Evolutionary conservation across 1,140 invertebrate species (phyloP).

Genomic region (Trypoxylus dichotomus): DNA sequence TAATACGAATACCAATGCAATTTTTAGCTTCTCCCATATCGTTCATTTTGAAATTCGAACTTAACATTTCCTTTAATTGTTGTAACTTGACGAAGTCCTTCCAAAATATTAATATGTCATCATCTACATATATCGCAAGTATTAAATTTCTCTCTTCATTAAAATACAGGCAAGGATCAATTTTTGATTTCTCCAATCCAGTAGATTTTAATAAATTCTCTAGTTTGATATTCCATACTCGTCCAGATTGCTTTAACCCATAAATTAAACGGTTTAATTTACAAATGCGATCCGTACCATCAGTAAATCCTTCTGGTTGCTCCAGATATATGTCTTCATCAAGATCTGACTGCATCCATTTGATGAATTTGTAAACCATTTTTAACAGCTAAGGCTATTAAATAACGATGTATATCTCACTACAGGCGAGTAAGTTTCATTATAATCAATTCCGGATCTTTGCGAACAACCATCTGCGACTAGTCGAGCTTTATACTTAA

Average conservation of each 20-base stretch:
- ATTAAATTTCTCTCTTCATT: neutral
- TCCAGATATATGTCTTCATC: neutral
- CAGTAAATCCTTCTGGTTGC: neutral
- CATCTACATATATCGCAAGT: neutral
- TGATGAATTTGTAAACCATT: neutral
- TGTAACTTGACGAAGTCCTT: neutral
- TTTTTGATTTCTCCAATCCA: neutral
- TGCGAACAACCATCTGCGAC: conserved; percentile 52
- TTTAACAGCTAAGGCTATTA: conserved; percentile 27
- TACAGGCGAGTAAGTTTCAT: conserved; percentile 52
- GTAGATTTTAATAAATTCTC: neutral
- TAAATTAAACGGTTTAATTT: neutral
- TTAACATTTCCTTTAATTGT: neutral
- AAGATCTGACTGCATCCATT: neutral
- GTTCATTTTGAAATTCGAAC: neutral
- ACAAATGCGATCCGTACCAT: neutral
- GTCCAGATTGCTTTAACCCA: neutral
- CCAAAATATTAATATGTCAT: neutral
- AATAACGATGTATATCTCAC: conserved; percentile 43
- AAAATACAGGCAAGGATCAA: neutral
- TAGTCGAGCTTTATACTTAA: conserved; percentile 51
- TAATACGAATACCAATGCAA: neutral
- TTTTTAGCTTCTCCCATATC: neutral
- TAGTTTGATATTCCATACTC: neutral
- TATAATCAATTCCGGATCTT: conserved; percentile 49